Conservation (phyloP, 1,140 invertebrate species). For the Drosophila cardini region DNA sequence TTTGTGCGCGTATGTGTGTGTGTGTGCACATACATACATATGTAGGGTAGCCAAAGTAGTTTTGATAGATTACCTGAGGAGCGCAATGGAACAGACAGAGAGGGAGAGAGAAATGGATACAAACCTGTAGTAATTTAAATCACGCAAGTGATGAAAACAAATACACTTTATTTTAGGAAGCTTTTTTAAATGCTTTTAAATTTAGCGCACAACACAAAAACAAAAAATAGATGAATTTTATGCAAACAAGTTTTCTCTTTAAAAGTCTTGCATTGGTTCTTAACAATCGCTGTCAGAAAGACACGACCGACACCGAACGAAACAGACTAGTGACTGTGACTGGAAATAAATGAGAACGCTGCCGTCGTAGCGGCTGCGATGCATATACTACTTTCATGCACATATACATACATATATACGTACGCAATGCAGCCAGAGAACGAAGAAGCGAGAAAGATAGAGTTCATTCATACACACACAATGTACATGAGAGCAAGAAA, state of each 20-base stretch:
- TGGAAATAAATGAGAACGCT: constrained; percentile 44
- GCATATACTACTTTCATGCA: constrained; percentile 34
- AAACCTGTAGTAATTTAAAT: constrained; percentile 18
- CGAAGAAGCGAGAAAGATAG: constrained; percentile 38
- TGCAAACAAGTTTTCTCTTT: constrained; percentile 5
- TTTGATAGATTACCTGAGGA: constrained; percentile 21
- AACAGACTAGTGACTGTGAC: constrained; percentile 45
- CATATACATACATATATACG: constrained; percentile 1
- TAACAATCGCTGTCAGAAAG: constrained; percentile 4
- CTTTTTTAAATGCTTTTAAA: neutral
- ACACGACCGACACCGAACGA: constrained; percentile 39
- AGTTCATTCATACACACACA: constrained; percentile 16
- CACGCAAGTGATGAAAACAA: constrained; percentile 12
- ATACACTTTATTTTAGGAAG: neutral
- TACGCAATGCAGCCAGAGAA: constrained; percentile 12
- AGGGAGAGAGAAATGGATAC: neutral
- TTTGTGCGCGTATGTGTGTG: too few species aligned
- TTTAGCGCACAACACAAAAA: constrained; percentile 15
- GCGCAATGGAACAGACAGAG: constrained; percentile 9
- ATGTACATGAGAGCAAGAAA: constrained; percentile 26
- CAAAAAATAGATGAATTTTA: constrained; percentile 12
- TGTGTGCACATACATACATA: neutral
- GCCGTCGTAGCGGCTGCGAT: constrained; percentile 39
- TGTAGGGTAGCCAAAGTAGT: constrained; percentile 12
- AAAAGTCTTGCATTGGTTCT: constrained; percentile 17